Evolutionary conservation across 2,797 vertebrate species (phyloP), one percentile per base, ranked within the genome.

Genomic region (Myotis vivesi): DNA sequence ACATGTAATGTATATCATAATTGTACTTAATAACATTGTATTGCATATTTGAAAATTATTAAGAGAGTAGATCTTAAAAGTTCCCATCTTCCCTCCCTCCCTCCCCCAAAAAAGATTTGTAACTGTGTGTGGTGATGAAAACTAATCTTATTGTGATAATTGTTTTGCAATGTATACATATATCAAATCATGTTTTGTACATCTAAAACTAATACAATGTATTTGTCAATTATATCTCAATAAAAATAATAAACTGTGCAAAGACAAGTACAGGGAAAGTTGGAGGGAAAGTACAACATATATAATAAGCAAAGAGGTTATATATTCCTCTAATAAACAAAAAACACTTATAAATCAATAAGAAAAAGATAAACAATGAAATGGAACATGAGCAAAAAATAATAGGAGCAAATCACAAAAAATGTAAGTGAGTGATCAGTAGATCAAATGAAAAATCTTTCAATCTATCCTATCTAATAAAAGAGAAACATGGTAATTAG

Each of bases 231-330:
- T 75, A 44, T 41, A 28, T 49, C 30, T 62, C 25, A 69, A 23
- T 79, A 82, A 59, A 87, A 51, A 75, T 64, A 71, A 71, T 55
- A 71, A 85, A 82, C 33, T 73, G 2, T 94, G 64, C 33, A 66
- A 94, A 93, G 79, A 76, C 4, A 93, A 83, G 30, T 80, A 91
- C 93, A 92, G 25, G 12, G 33, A 4, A 84, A 83, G 33, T 36
- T 66, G n/a, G 28, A 38, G 36, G 55, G 6, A 84, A 93, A 89
- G 36, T 71, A 76, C 23, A 93, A 57, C 6, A 69, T 20, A 51
- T 76, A 16, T 41, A 75, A 33, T 20, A 91, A 66, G 11, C 62
- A 92, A 81, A 66, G 46, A 89, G 44, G 68, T 53, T 51, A 44
- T 66, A n/a, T 59, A 91, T 71, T 92, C 5, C 30, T 59, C 46